Evolutionary conservation across 2,113 vertebrate genomes (phyloP).

Genomic region (Leptodactylus fuscus): DNA sequence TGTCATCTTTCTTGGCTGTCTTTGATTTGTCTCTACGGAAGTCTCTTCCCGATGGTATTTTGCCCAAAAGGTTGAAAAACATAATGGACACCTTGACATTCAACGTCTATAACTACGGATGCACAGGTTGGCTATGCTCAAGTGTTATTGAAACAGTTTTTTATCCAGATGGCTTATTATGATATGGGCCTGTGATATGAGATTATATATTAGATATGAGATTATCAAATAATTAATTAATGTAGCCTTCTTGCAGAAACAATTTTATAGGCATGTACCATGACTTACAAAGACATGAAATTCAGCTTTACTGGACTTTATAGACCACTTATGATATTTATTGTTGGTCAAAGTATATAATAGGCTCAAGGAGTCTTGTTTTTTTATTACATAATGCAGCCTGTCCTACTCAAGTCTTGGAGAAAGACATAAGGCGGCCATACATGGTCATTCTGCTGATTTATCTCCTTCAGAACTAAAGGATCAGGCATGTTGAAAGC

Average conservation of each 20-base stretch:
- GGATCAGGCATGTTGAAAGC: too few relatives aligned
- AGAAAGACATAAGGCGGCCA: too few relatives aligned
- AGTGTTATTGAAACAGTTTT: not conserved
- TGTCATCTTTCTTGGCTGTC: constrained; percentile 89
- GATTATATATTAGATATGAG: too few relatives aligned
- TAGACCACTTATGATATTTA: not conserved
- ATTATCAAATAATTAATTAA: too few relatives aligned
- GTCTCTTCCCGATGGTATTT: constrained; percentile 79
- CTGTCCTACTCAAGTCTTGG: too few relatives aligned
- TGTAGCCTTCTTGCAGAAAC: not conserved
- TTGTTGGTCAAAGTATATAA: too few relatives aligned
- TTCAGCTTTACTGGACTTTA: not conserved
- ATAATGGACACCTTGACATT: constrained; percentile 88
- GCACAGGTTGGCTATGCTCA: constrained; percentile 80
- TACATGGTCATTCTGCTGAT: too few relatives aligned
- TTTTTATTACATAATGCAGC: too few relatives aligned
- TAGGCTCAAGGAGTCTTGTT: too few relatives aligned
- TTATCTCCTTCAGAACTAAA: too few relatives aligned
- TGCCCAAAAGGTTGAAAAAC: constrained; percentile 81
- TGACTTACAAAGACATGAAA: too few relatives aligned
- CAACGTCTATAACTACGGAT: constrained; percentile 92
- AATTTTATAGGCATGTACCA: not conserved
- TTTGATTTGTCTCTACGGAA: constrained; percentile 87
- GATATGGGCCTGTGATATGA: not conserved
- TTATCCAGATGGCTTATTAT: not conserved